Evolutionary conservation across 2,888 invertebrate genomes (phyloP).

Genomic region (Drosophila lutescens): DNA sequence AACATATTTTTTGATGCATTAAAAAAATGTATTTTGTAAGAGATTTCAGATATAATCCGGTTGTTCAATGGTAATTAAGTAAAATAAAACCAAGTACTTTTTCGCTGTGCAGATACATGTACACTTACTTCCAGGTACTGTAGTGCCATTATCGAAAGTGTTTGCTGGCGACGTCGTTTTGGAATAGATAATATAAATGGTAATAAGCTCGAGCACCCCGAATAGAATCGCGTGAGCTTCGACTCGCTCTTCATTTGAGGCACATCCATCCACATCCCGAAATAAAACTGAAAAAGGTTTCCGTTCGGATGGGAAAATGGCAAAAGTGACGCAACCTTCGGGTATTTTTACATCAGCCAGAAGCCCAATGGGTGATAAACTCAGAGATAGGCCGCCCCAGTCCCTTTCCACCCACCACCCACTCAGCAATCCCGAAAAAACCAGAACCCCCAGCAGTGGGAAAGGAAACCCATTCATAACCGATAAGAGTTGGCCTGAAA

Average conservation of each 20-base stretch:
- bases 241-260: slow-evolving; percentile 9
- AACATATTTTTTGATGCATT: too few species aligned
- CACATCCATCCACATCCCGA: slow-evolving; percentile 34
- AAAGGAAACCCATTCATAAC: slow-evolving; percentile 31
- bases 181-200: slow-evolving; percentile 12
- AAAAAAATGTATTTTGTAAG: too few species aligned
- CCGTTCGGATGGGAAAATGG: slow-evolving; percentile 39
- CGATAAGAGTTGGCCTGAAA: slow-evolving; percentile 39
- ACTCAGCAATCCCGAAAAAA: background rate
- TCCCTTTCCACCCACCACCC: background rate
- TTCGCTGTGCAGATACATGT: slow-evolving; percentile 3
- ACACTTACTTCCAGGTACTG: slow-evolving; percentile 11
- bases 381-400: slow-evolving; percentile 14
- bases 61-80: too few species aligned
- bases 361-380: slow-evolving; percentile 27
- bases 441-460: slow-evolving; percentile 1
- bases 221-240: slow-evolving; percentile 38
- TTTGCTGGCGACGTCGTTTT: slow-evolving; percentile 36
- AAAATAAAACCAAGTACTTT: too few species aligned
- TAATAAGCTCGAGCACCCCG: slow-evolving; percentile 19
- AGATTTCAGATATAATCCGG: too few species aligned
- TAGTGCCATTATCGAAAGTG: slow-evolving; percentile 36
- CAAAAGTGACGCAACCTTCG: slow-evolving; percentile 65
- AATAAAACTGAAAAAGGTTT: slow-evolving; percentile 23
- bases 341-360: slow-evolving; percentile 59